A percentile compares a stretch with the other conserved stretches of the same genome.
Evolutionary conservation across 2,797 vertebrate genomes (phyloP).

Genomic region (Coilia nasus): DNA sequence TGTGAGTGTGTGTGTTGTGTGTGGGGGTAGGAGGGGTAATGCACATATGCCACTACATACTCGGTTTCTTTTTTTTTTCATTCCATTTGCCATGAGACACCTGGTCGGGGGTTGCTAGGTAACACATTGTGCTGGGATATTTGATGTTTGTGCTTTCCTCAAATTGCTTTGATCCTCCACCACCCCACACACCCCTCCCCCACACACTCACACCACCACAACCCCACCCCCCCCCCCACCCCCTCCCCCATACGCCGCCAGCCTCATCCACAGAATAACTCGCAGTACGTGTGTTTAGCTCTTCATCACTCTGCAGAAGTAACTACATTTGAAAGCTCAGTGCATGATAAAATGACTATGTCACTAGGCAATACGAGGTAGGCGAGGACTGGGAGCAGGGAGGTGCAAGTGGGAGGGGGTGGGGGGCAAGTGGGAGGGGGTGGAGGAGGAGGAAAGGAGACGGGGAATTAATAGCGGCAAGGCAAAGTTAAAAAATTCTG

Average conservation of each 20-base stretch:
- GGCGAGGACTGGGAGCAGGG: conserved; percentile 50
- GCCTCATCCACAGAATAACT: conserved; percentile 66
- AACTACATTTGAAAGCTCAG: conserved; percentile 71
- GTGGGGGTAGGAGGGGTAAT: conserved; percentile 42
- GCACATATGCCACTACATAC: conserved; percentile 70
- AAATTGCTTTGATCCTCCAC: conserved; percentile 75
- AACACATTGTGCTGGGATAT: conserved; percentile 68
- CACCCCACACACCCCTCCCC: conserved; percentile 24
- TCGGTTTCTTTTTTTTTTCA: conserved; percentile 69
- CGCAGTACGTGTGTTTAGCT: conserved; percentile 70
- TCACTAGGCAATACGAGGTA: conserved; percentile 69
- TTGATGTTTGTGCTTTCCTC: conserved; percentile 74
- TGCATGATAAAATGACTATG: conserved; percentile 67
- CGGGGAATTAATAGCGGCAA: too few relatives aligned
- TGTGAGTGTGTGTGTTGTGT: too few relatives aligned
- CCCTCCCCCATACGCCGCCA: conserved; percentile 57
- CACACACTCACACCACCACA: too few relatives aligned
- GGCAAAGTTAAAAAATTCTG: too few relatives aligned
- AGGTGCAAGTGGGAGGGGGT: neutral
- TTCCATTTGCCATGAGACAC: conserved; percentile 62
- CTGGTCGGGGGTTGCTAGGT: conserved; percentile 80
- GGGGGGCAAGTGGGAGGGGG: too few relatives aligned
- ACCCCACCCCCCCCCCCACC: neutral
- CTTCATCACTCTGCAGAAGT: conserved; percentile 69
- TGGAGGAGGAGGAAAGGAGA: too few relatives aligned